Base-by-base conservation (phyloP, 1,140 invertebrate species). In the Aphidius ervi region DNA sequence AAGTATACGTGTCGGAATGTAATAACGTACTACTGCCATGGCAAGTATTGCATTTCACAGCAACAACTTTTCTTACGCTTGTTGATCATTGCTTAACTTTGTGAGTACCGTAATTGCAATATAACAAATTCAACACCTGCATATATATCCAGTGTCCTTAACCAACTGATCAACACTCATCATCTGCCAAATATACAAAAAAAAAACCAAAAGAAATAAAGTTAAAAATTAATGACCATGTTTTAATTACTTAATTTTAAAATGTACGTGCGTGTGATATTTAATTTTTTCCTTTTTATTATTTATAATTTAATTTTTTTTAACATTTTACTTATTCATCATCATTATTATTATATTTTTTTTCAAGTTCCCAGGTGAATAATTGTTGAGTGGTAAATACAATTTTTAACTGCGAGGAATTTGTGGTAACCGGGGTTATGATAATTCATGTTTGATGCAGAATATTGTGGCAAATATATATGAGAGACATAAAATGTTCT, bases 71-170 rank as follows among this genome's bases (percentile, higher is more conserved):
- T 61, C 71, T 73, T 67, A 70, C 68, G 67, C 69, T 66, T 31
- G 23, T 65, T 68, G 68, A 70, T 74, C 69, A 65, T 68, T 68
- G 62, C 70, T 65, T 64, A 68, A 59, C 57, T 37, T 55, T 31
- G 2, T 54, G 48, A 39, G 56, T 45, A 65, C 63, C 61, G 70
- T 68, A 69, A 74, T 75, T 72, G 68, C 66, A 62, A 68, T 64
- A 74, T 72, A 71, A 73, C 66, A 64, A 69, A 69, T 74, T 74
- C 67, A 70, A 71, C 75, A 75, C 72, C 72, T 76, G 73, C 70
- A 62, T 63, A 63, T 60, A 56, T 31, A 31, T 31, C 16, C 16
- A 16, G 16, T 16, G 16, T 16, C 16, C 16, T 58, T 8, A 6
- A 39, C 46, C 41, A 10, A 50, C 16, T 49, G 41, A 50, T 43